Evolutionary conservation across 1,140 invertebrate genomes (phyloP), one percentile per base, ranked within the genome.

Genomic region (Cyphomyrmex costatus): DNA sequence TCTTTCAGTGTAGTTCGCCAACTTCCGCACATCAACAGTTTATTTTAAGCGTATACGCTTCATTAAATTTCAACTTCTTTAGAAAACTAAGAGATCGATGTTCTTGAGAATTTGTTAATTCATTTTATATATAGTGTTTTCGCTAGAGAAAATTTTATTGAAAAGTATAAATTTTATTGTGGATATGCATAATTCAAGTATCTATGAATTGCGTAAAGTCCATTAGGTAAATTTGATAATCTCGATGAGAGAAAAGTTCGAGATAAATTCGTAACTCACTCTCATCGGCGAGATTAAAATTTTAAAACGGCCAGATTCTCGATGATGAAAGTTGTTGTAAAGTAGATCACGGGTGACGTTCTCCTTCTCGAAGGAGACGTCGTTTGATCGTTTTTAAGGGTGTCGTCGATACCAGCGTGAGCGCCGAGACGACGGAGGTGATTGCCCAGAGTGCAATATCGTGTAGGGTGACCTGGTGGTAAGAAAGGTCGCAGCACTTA

Each of bases 401-500:
- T 83, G 14, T 83, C 68, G 60, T 83, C 79, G 68, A 83, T 49
- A 83, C 68, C 21, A 30, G 33, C 21, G 46, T 7, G 14, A 33
- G n/a, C 10, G 68, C 27, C 10, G 56, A 73, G 36, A 82, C 53
- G 79, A 42, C n/a, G 24, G 68, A 70, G 53, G 68, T 60, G 53
- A 36, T 83, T 27, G 53, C 36, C 36, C 66, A 46, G 53, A 83
- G 79, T 83, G 79, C 79, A 83, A 83, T 83, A 83, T 73, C 79
- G 42, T 83, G 79, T 83, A 83, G 53, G 14, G 19, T 61, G 53
- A 73, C 36, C 79, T 33, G 53, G 30, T 60, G 79, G 79, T 68
- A 73, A 83, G 79, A 74, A 83, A 83, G 79, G 79, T 49, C 79
- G 42, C 79, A 21, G 68, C 79, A 49, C 68, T 83, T 30, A 83